phyloP scores from a whole-genome alignment of 1,140 invertebrate species.

The Pseudobourletiella spinata region DNA sequence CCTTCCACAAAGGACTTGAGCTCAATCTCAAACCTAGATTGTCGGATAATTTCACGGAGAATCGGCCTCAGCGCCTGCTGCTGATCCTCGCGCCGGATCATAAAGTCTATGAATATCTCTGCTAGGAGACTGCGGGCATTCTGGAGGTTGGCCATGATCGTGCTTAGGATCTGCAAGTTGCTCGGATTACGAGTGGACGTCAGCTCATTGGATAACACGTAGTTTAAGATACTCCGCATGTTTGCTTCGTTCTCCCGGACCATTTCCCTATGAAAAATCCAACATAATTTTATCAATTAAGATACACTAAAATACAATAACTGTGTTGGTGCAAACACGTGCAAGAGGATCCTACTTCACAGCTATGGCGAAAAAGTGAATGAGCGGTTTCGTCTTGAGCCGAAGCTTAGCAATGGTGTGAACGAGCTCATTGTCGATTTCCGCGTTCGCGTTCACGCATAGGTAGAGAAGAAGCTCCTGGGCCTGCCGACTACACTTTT shows the following conservation, averaged over 20 bases:
- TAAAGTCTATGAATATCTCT: constrained; percentile 70
- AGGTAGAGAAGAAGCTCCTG: constrained; percentile 89
- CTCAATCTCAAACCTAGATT: constrained; percentile 63
- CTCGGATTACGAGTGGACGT: constrained; percentile 81
- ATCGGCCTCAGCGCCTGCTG: constrained; percentile 71
- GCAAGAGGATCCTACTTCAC: constrained; percentile 61
- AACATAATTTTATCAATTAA: background rate
- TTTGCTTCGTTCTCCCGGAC: constrained; percentile 68
- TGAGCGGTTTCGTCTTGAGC: constrained; percentile 84
- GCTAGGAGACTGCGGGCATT: constrained; percentile 67
- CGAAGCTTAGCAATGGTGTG: constrained; percentile 78
- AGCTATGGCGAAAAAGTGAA: constrained; percentile 78
- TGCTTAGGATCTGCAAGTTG: constrained; percentile 78
- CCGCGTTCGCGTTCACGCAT: constrained; percentile 65
- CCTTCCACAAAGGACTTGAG: constrained; percentile 57
- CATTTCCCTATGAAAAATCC: constrained; percentile 56
- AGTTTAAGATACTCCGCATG: constrained; percentile 73
- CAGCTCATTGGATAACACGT: constrained; percentile 90
- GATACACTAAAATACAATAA: too few species aligned
- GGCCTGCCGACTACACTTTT: constrained; percentile 79
- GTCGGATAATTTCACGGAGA: constrained; percentile 77
- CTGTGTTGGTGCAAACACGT: too few species aligned
- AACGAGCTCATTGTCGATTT: constrained; percentile 76
- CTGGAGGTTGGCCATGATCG: constrained; percentile 73
- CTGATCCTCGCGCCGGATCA: constrained; percentile 84